Conservation (phyloP, 2,888 invertebrate genomes). For the Sphaerophoria taeniata region DNA sequence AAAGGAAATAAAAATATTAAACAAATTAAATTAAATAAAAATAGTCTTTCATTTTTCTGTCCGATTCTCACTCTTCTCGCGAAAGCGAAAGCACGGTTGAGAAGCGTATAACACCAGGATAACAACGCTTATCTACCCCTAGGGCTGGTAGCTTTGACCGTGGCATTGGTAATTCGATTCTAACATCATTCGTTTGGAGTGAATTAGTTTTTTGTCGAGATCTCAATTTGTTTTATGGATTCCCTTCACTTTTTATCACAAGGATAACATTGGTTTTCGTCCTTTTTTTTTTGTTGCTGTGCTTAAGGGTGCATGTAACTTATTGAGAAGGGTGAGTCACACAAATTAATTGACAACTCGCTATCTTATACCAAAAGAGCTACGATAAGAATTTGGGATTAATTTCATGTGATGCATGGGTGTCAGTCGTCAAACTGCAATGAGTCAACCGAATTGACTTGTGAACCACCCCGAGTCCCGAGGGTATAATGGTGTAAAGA, state of each 20-base stretch:
- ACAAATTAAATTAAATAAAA: no score
- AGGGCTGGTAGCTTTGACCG: constrained; percentile 30
- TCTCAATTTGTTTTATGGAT: constrained; percentile 73
- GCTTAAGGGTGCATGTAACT: constrained; percentile 13
- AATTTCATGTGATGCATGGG: constrained; percentile 50
- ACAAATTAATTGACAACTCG: constrained; percentile 70
- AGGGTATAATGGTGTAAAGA: constrained; percentile 47
- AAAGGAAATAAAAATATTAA: no score
- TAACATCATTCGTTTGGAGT: constrained; percentile 25
- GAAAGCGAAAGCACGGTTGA: no score
- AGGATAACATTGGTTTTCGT: constrained; percentile 50
- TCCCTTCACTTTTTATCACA: constrained; percentile 54
- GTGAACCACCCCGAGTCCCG: constrained; percentile 23
- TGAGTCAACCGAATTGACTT: constrained; percentile 61
- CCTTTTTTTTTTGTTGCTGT: constrained; percentile 58
- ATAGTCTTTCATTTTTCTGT: no score
- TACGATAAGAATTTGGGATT: constrained; percentile 52
- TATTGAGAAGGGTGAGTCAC: constrained; percentile 55
- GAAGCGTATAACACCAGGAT: no score
- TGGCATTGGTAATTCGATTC: constrained; percentile 69
- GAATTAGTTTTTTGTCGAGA: constrained; percentile 55
- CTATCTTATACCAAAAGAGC: constrained; percentile 22
- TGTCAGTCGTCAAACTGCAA: constrained; percentile 60
- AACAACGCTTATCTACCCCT: constrained; percentile 65
- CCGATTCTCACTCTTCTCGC: no score